A percentile compares a stretch with the other conserved stretches of the same genome.
Conservation (phyloP, 2,113 vertebrate genomes). For the Pogonocichla stellata region DNA sequence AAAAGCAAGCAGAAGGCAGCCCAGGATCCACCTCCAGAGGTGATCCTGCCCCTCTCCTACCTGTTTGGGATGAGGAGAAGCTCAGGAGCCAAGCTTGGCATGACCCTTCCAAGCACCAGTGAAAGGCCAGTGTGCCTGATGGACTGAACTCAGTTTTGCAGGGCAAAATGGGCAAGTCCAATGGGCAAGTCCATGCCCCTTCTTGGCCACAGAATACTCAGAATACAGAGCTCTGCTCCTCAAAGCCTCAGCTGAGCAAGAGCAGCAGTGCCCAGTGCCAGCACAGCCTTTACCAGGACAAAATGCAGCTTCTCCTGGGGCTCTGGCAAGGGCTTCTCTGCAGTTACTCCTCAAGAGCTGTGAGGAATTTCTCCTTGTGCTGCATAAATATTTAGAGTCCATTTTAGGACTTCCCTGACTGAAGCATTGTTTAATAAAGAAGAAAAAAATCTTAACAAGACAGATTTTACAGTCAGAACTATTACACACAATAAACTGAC, state of each 20-base stretch:
- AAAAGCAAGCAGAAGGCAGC: background rate
- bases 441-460: background rate
- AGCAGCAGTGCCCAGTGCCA: background rate
- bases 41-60: background rate
- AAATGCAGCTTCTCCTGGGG: background rate
- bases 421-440: background rate
- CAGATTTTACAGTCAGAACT: conserved; percentile 7
- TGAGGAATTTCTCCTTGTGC: background rate
- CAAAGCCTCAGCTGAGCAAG: background rate
- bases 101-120: background rate
- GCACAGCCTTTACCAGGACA: background rate
- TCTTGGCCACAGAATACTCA: background rate
- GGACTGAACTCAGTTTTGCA: background rate
- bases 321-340: background rate
- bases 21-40: background rate
- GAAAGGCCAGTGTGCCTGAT: background rate
- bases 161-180: background rate
- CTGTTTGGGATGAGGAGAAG: accelerated
- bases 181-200: accelerated
- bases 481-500: background rate
- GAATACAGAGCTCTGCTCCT: background rate
- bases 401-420: background rate
- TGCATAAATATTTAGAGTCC: conserved; percentile 34
- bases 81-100: background rate
- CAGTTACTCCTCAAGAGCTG: background rate